Evolutionary conservation across 1,140 invertebrate genomes (phyloP), one percentile per base, ranked within the genome.

Genomic region (Trinorchestia longiramus): DNA sequence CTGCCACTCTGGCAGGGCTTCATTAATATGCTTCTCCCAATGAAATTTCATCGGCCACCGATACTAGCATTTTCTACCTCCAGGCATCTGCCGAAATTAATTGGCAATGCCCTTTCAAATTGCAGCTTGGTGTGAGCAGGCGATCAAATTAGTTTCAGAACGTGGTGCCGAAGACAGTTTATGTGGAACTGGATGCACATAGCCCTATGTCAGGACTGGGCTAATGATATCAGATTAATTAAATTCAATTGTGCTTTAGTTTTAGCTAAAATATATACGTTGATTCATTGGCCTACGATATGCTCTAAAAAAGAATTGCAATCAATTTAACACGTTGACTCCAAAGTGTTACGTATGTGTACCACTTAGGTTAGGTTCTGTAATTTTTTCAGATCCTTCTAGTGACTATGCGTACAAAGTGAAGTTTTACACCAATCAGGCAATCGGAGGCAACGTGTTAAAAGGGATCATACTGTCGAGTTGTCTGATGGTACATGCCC

Each of bases 101-200:
- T 94, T 94, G 92, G 43, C 92, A 94, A 94, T 94, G 92, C 92
- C 47, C 92, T 94, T 94, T 47, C 19, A 47, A 94, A 94, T 94
- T 45, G 40, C 8, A 43, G 92, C 41, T 47, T 45, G 92, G 92
- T 40, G 92, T 94, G 92, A 3, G 44, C 41, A 41, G 6, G 88
- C 11, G 28, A 90, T 90, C 88, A 90, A 90, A 90, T 90, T 90
- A 90, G 88, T 90, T 90, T 41, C 88, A 43, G 88, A 43, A 15
- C 88, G 23, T 42, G 43, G 28, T 43, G 88, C 41, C 41, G 88
- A 90, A 90, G 43, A 77, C 62, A 23, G 62, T 77, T 3, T 28
- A 77, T 23, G 62, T 36, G 15, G 28, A 11, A 77, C 36, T 77
- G 62, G 36, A 77, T 36, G 62, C 28, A 53, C 47, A 36, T 23